phyloP scores from a whole-genome alignment of 2,888 invertebrate genomes.

The Candidula unifasciata region DNA sequence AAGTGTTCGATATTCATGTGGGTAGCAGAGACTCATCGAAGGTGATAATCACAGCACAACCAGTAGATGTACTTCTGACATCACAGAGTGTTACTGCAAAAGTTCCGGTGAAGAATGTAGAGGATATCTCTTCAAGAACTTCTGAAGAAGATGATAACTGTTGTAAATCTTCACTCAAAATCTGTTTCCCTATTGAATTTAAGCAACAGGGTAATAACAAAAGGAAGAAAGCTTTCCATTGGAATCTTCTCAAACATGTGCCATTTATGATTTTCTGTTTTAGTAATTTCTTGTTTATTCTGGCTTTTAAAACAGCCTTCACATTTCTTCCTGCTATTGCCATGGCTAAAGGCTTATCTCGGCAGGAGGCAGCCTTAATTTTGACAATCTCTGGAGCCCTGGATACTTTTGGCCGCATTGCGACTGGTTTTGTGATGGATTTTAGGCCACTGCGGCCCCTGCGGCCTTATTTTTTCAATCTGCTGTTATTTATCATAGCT shows the following conservation, averaged over 20 bases:
- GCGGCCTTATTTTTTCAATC: slow-evolving; percentile 63
- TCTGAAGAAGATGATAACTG: slow-evolving; percentile 6
- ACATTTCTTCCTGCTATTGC: slow-evolving; percentile 68
- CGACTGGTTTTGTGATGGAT: slow-evolving; percentile 63
- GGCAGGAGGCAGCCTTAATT: slow-evolving; percentile 62
- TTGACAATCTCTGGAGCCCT: slow-evolving; percentile 64
- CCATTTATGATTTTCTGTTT: slow-evolving; percentile 56
- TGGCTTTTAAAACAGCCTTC: slow-evolving; percentile 60
- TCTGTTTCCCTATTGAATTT: slow-evolving; percentile 49
- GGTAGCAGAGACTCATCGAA: background rate
- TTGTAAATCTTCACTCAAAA: slow-evolving; percentile 30
- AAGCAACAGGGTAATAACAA: slow-evolving; percentile 24
- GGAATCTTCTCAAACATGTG: slow-evolving; percentile 52
- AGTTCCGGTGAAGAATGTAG: background rate
- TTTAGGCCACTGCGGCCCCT: slow-evolving; percentile 60
- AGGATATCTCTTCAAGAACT: background rate
- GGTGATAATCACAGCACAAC: background rate
- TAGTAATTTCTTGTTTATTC: slow-evolving; percentile 55
- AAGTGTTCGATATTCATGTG: background rate
- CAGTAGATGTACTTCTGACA: background rate
- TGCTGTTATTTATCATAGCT: slow-evolving; percentile 60
- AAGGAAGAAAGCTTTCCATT: slow-evolving; percentile 51
- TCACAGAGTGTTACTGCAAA: no score
- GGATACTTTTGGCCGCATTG: slow-evolving; percentile 63
- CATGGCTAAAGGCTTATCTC: slow-evolving; percentile 59